Conservation (phyloP, 2,113 vertebrate species). For the Dryoscopus gambensis region DNA sequence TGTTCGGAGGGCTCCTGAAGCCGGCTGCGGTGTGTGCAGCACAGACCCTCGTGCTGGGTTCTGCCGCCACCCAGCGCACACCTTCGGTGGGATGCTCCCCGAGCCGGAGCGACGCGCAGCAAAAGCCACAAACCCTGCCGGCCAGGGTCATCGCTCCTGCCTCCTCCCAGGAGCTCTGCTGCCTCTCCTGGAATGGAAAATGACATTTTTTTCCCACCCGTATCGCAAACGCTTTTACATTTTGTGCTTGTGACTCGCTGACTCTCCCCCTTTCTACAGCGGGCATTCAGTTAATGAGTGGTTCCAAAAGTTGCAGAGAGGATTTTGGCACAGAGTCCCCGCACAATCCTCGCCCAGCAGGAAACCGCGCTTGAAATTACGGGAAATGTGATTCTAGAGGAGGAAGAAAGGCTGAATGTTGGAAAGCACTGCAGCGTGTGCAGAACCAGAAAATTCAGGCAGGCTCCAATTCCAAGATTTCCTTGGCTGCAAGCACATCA, state of each 20-base stretch:
- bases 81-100: rapidly evolving
- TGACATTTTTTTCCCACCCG: not conserved
- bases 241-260: rapidly evolving
- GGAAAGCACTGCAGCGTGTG: not conserved
- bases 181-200: not conserved
- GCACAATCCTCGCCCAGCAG: not conserved
- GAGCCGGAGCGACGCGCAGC: rapidly evolving
- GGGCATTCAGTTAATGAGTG: not conserved
- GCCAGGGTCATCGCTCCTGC: not conserved
- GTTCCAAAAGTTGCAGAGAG: not conserved
- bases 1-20: not conserved
- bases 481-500: not conserved
- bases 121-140: rapidly evolving
- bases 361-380: not conserved
- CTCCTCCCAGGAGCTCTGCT: rapidly evolving
- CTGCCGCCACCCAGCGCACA: rapidly evolving
- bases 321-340: not conserved
- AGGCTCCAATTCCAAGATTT: not conserved
- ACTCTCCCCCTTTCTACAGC: not conserved
- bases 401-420: not conserved
- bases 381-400: not conserved
- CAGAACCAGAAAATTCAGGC: not conserved
- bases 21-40: rapidly evolving
- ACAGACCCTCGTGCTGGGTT: not conserved
- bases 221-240: rapidly evolving